Conservation (phyloP, 2,888 invertebrate genomes). For the Bembecia ichneumoniformis region DNA sequence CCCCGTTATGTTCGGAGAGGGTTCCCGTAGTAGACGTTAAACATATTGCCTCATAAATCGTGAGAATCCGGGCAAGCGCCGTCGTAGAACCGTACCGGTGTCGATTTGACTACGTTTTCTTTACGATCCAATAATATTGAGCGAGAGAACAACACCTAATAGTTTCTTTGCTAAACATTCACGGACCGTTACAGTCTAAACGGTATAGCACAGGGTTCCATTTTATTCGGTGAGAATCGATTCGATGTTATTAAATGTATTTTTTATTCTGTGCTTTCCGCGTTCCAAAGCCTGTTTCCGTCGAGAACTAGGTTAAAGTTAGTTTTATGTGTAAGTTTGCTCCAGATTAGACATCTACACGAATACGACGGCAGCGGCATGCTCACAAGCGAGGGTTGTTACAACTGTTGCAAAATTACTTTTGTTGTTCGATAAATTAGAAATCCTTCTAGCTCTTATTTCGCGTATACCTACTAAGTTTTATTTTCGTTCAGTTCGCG, state of each 20-base stretch:
- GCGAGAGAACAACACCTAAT: slow-evolving; percentile 36
- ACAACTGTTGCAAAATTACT: slow-evolving; percentile 49
- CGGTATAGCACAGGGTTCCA: slow-evolving; percentile 3
- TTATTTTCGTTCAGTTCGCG: background rate
- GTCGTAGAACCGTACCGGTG: slow-evolving; percentile 51
- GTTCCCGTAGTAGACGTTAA: slow-evolving; percentile 69
- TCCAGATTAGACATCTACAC: slow-evolving; percentile 44
- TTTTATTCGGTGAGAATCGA: no score
- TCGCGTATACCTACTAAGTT: background rate
- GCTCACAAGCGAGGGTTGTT: slow-evolving; percentile 21
- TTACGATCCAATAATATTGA: slow-evolving; percentile 57
- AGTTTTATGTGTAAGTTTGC: slow-evolving; percentile 38
- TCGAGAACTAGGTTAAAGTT: slow-evolving; percentile 39
- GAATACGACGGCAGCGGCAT: slow-evolving; percentile 28
- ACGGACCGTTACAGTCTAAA: slow-evolving; percentile 9
- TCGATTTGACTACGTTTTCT: slow-evolving; percentile 69
- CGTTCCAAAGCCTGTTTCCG: slow-evolving; percentile 27
- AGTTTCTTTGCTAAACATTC: slow-evolving; percentile 13
- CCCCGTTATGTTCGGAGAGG: slow-evolving; percentile 68
- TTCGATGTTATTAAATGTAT: no score
- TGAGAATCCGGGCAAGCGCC: slow-evolving; percentile 62
- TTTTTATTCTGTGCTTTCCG: no score
- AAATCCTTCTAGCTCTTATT: slow-evolving; percentile 26
- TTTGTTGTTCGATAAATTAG: slow-evolving; percentile 48
- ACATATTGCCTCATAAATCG: slow-evolving; percentile 73